Percentiles rank a stretch among this genome's conserved stretches.
Evolutionary conservation across 2,888 invertebrate species (phyloP).

Genomic region (Drosophila histrio): DNA sequence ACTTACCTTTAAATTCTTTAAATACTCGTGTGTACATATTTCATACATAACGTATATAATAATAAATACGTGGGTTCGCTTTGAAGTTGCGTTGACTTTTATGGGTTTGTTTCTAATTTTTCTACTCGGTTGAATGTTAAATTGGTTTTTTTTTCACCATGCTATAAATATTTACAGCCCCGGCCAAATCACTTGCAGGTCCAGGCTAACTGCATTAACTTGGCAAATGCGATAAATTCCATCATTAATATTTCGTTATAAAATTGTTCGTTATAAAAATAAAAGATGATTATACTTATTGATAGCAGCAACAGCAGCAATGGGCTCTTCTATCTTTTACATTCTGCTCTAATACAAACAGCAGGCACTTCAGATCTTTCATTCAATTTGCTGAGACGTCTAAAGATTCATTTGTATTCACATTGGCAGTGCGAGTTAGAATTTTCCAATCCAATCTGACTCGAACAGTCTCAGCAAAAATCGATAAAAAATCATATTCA

Average conservation of each 20-base stretch:
- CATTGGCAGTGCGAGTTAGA: constrained; percentile 3
- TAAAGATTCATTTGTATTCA: constrained; percentile 12
- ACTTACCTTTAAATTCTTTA: neutral
- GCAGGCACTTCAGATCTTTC: constrained; percentile 19
- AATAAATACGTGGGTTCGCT: too few relatives aligned
- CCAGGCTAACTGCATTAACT: constrained; percentile 21
- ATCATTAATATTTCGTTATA: constrained; percentile 41
- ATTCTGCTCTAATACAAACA: neutral
- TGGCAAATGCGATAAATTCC: constrained; percentile 21
- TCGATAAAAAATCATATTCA: constrained; percentile 57
- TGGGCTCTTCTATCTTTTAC: neutral
- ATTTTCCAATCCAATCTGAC: too few relatives aligned
- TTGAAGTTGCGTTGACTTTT: constrained; percentile 31
- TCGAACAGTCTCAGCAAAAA: constrained; percentile 45
- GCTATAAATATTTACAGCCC: constrained; percentile 34
- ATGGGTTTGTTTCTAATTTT: constrained; percentile 5
- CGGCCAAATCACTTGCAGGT: constrained; percentile 4
- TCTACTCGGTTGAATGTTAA: constrained; percentile 37
- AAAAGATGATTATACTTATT: constrained; percentile 23
- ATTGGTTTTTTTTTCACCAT: constrained; percentile 14
- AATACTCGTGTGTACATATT: too few relatives aligned
- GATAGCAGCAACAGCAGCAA: constrained; percentile 29
- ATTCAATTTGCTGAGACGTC: constrained; percentile 28
- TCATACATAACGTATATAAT: too few relatives aligned
- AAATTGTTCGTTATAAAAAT: constrained; percentile 11